Evolutionary conservation across 1,140 invertebrate genomes (phyloP), one percentile per base, ranked within the genome.

Genomic region (Galleria mellonella): DNA sequence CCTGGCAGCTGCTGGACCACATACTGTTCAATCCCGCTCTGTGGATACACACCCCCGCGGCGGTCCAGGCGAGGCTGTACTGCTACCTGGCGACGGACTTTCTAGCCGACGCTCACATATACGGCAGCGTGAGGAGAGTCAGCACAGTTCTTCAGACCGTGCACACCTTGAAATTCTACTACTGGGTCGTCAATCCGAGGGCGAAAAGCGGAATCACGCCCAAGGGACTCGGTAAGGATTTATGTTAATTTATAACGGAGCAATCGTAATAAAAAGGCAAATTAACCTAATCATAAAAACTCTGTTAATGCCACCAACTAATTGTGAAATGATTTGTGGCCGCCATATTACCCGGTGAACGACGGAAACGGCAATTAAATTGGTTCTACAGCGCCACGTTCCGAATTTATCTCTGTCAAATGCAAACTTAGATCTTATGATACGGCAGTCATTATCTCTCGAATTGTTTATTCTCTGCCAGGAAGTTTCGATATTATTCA

Each of bases 131-230:
- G 11, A 89, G 98, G 30, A 89, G 98, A 40, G 97, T 99, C 32
- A 97, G 96, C 60, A 99, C 98, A 0, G 97, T 99, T 0, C 89
- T 99, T 6, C 97, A 99, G 87, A 98, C 97, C 0, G 96, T 99
- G 52, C 97, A 99, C 76, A 97, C 98, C 0, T 89, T 99, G 23
- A 99, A 99, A 87, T 98, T 97, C 76, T 99, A 99, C 86, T 99
- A 99, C 79, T 99, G 98, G 97, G 95, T 99, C 9, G 94, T 96
- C 2, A 98, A 97, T 90, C 98, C 98, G 0, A 89, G 94, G 56
- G 91, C 95, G 29, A 97, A 97, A 77, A 98, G 96, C 85, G 97
- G 96, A 27, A 97, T 98, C 62, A 93, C 92, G 29, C 96, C 97
- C 3, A 98, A 98, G 84, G 97, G 96, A 71, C 83, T 96, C 45